A percentile compares a stretch with the other conserved stretches of the same genome.
Conservation (phyloP, 2,888 invertebrate species). For the Amitus sp. region DNA sequence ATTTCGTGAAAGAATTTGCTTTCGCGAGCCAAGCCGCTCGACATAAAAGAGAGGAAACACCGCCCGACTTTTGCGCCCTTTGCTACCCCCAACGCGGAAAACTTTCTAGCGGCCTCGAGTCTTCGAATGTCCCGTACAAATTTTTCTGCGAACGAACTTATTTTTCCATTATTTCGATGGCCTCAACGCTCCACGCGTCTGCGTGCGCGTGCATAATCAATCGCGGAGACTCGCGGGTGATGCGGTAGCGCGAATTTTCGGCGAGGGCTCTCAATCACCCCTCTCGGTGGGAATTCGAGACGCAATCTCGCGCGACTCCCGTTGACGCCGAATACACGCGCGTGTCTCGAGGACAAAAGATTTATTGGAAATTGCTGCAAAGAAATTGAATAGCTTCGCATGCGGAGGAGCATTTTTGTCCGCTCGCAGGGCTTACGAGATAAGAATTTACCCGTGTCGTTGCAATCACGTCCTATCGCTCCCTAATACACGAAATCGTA, state of each 20-base stretch:
- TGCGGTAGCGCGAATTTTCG: conserved; percentile 52
- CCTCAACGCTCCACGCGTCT: background rate
- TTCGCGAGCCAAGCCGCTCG: conserved; percentile 24
- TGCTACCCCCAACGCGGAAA: conserved; percentile 31
- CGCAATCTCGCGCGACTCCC: conserved; percentile 56
- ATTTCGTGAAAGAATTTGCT: conserved; percentile 37
- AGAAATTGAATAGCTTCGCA: conserved; percentile 53
- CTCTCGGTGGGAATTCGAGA: conserved; percentile 59
- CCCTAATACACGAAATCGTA: no score
- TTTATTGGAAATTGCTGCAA: conserved; percentile 61
- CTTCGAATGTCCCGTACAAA: background rate
- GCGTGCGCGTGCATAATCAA: conserved; percentile 32
- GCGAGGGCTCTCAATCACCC: conserved; percentile 56
- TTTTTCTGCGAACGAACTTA: background rate
- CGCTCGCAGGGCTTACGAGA: conserved; percentile 33
- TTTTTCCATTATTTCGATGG: no score
- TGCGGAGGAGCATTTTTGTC: conserved; percentile 38
- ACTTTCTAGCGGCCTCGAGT: no score
- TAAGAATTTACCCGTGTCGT: conserved; percentile 39
- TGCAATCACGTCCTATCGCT: conserved; percentile 41
- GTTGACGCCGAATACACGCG: conserved; percentile 42
- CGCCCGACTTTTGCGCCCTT: conserved; percentile 33
- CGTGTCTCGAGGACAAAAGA: conserved; percentile 58
- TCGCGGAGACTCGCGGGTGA: conserved; percentile 33
- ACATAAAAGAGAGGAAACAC: conserved; percentile 37